A percentile compares a stretch with the other conserved stretches of the same genome.
phyloP scores from a whole-genome alignment of 2,888 invertebrate species.

The Amphipyra tragopoginis region DNA sequence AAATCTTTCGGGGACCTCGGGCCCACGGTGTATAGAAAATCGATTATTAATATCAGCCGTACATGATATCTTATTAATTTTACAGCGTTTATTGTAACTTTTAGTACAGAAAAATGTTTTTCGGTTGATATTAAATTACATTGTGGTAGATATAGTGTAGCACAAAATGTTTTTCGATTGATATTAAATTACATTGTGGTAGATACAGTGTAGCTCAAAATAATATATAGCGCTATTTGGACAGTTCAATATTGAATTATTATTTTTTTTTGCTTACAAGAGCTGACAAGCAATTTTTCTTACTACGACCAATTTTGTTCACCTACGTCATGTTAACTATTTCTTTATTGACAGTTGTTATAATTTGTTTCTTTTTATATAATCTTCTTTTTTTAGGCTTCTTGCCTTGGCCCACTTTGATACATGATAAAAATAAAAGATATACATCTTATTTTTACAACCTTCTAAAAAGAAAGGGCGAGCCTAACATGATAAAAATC shows the following conservation, averaged over 20 bases:
- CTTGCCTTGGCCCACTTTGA: neutral
- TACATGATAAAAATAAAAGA: too few species aligned
- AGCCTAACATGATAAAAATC: too few species aligned
- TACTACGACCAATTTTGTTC: constrained; percentile 24
- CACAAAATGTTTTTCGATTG: neutral
- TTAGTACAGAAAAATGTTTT: too few species aligned
- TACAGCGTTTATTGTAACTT: too few species aligned
- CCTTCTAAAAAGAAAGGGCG: too few species aligned
- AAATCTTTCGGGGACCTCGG: too few species aligned
- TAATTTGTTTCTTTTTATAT: constrained; percentile 17
- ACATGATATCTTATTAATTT: too few species aligned
- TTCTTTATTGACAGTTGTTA: constrained; percentile 26
- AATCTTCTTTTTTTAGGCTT: neutral
- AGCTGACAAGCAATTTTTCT: constrained; percentile 38
- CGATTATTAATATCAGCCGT: too few species aligned
- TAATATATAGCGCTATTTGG: constrained; percentile 24
- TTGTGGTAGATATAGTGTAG: neutral
- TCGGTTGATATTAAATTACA: too few species aligned
- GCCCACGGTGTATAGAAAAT: too few species aligned
- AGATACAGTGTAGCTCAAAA: neutral
- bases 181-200: too few species aligned
- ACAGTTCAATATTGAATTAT: constrained; percentile 34
- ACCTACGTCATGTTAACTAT: constrained; percentile 33
- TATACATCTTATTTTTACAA: too few species aligned
- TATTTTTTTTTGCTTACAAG: constrained; percentile 14